A percentile compares a stretch with the other conserved stretches of the same genome.
phyloP scores from a whole-genome alignment of 2,797 vertebrate species.

The Peromyscus aztecus region DNA sequence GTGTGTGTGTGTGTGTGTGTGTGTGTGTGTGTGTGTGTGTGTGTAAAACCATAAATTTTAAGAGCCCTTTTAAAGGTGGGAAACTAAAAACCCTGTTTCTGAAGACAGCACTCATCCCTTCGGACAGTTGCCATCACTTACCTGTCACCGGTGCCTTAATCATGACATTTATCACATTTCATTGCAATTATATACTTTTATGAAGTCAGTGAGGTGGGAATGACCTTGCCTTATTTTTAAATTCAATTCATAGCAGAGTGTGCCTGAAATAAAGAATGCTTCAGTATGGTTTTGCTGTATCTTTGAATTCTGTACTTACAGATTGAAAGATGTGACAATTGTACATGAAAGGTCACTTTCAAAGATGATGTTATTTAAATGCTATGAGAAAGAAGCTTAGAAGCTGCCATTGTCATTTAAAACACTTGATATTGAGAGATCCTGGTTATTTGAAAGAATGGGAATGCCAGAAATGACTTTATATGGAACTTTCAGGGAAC shows the following conservation, averaged over 20 bases:
- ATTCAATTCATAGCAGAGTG: not conserved
- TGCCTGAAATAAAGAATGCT: not conserved
- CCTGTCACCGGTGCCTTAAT: not conserved
- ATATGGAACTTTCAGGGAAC: not conserved
- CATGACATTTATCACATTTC: not conserved
- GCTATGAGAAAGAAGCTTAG: slow-evolving; percentile 2
- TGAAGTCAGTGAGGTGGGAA: not conserved
- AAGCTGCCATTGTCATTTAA: slow-evolving; percentile 30
- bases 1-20: too few species aligned
- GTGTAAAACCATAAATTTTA: not conserved
- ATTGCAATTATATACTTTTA: slow-evolving; percentile 32
- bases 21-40: not conserved
- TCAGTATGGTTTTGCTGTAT: slow-evolving; percentile 9
- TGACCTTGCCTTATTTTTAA: not conserved
- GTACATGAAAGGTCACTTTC: slow-evolving; percentile 43
- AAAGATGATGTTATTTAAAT: slow-evolving; percentile 27
- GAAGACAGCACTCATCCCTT: not conserved
- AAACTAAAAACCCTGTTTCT: not conserved
- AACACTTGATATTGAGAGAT: not conserved
- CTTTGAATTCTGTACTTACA: slow-evolving; percentile 58
- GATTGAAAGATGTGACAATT: slow-evolving; percentile 22
- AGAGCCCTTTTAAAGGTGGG: not conserved
- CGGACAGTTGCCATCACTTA: not conserved
- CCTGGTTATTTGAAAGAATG: not conserved
- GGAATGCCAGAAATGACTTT: not conserved